Conservation (phyloP, 2,797 vertebrate genomes). For the Pitangus sulphuratus region DNA sequence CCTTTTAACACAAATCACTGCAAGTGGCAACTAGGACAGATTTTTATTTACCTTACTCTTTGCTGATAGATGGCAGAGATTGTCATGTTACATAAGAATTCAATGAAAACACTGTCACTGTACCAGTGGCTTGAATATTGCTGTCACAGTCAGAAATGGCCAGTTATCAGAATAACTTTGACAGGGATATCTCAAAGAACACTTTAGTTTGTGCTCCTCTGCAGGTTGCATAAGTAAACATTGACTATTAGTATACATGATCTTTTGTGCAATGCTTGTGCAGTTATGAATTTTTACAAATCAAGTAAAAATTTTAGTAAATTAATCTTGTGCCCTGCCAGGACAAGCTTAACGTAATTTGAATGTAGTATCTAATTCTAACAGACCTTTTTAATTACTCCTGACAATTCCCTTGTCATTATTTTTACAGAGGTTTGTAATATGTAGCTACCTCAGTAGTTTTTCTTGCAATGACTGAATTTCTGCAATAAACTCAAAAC, state of each 20-base stretch:
- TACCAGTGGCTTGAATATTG: neutral
- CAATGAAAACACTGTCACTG: neutral
- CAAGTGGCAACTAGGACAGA: neutral
- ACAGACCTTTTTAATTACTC: neutral
- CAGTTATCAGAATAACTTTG: neutral
- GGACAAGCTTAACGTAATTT: neutral
- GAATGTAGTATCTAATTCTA: neutral
- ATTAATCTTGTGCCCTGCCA: neutral
- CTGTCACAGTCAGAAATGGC: neutral
- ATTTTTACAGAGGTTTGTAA: neutral
- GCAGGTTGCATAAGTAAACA: neutral
- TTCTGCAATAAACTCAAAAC: neutral
- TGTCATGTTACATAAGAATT: neutral
- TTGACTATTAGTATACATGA: neutral
- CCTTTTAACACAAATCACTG: neutral
- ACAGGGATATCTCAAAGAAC: neutral
- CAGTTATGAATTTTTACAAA: neutral
- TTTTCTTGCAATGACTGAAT: neutral
- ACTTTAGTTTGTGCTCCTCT: neutral
- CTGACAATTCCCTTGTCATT: neutral
- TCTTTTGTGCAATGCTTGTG: neutral
- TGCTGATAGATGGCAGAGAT: neutral
- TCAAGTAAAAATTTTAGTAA: neutral
- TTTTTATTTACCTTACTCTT: rapidly evolving
- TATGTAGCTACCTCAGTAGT: neutral